Evolutionary conservation across 2,113 vertebrate genomes (phyloP), one percentile per base, ranked within the genome.

Genomic region (Thryonomys swinderianus): DNA sequence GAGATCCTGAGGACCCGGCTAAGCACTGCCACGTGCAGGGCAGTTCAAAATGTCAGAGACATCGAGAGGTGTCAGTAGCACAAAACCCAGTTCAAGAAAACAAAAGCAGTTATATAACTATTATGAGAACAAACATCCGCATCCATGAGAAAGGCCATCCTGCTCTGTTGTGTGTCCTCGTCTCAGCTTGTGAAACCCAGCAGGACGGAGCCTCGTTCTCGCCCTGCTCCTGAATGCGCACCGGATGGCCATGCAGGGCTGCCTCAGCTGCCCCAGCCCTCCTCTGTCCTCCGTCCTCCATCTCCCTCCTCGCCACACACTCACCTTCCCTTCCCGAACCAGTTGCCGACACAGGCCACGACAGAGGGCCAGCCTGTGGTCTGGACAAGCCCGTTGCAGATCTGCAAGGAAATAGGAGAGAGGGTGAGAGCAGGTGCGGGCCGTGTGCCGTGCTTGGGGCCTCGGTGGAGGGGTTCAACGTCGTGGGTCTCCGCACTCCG

Each of bases 311-410:
- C 1, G 2, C 2, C 0, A 1, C 0, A 1, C 94, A 99, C 99
- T 99, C 97, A 99, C 99, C 99, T 99, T 97, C 99, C 99, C 97
- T 99, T 99, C 95, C 99, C 99, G 5, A 99, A 99, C 99, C 99
- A 99, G 98, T 99, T 99, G 40, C 99, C 99, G 0, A 99, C 98
- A 0, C 99, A 99, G 0, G 99, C 98, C 92, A 99, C 99, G 0
- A 99, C 99, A 0, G 99, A 97, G 0, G 99, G 99, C 99, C 99
- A 99, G 11, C 99, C 99, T 0, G 99, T 99, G 0, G 99, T 99
- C 98, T 99, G 99, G 64, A 98, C 99, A 84, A 99, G 97, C 21
- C 99, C 99, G 0, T 99, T 99, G 96, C 98, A 98, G 64, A 99
- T 99, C 99, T 99, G 97, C 34, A 76, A 93, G 32, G 69, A 81